A percentile compares a stretch with the other conserved stretches of the same genome.
phyloP scores from a whole-genome alignment of 2,888 invertebrate species.

The Notocelia uddmanniana region DNA sequence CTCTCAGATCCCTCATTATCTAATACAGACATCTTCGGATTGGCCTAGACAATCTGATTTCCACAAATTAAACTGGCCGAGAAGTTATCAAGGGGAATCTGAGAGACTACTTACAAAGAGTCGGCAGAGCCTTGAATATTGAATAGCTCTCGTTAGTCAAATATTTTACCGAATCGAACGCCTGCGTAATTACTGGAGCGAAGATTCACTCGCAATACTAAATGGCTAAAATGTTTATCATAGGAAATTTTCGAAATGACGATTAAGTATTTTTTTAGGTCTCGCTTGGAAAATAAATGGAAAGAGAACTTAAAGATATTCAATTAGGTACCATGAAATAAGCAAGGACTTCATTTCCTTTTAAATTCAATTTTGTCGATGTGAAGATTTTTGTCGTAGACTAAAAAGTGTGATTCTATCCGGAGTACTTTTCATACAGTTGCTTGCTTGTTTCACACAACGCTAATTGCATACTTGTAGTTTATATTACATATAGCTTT shows the following conservation, averaged over 20 bases:
- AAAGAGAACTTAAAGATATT: neutral
- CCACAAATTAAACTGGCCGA: constrained; percentile 74
- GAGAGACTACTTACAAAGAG: constrained; percentile 65
- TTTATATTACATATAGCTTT: neutral
- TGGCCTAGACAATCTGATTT: constrained; percentile 60
- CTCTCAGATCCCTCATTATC: constrained; percentile 35
- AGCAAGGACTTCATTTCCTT: neutral
- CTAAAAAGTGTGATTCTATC: neutral
- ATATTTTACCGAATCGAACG: constrained; percentile 72
- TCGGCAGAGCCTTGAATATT: constrained; percentile 71
- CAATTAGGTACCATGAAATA: neutral
- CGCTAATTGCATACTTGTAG: neutral
- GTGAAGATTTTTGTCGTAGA: no score
- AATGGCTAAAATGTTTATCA: constrained; percentile 31
- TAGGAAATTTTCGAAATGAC: neutral
- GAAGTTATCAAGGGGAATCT: constrained; percentile 66
- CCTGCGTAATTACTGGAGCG: constrained; percentile 66
- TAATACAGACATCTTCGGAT: constrained; percentile 43
- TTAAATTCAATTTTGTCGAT: neutral
- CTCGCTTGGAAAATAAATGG: neutral
- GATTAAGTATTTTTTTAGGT: constrained; percentile 16
- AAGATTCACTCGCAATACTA: constrained; percentile 60
- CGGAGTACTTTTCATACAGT: neutral
- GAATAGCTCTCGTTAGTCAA: constrained; percentile 74
- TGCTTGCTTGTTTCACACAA: neutral